phyloP scores from a whole-genome alignment of 2,888 invertebrate genomes.

The Aromia moschata region DNA sequence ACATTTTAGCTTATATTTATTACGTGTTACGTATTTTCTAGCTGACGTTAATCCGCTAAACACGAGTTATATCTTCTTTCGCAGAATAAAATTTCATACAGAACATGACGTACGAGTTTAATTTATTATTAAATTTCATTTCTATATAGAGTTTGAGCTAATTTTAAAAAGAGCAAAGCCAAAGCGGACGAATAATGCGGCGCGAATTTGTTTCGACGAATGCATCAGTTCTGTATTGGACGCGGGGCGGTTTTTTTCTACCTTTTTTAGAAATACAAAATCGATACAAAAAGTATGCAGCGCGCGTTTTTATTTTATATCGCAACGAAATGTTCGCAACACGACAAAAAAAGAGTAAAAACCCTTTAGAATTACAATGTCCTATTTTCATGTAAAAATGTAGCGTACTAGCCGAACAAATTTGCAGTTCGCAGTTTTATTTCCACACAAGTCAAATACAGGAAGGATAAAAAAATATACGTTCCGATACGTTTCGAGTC shows the following conservation, averaged over 20 bases:
- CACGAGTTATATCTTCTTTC: constrained; percentile 39
- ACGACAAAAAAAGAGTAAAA: constrained; percentile 36
- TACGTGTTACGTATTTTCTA: constrained; percentile 43
- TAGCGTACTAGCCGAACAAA: constrained; percentile 17
- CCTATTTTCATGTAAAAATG: constrained; percentile 35
- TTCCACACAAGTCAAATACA: constrained; percentile 4
- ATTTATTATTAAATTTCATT: constrained; percentile 55
- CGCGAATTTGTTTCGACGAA: constrained; percentile 48
- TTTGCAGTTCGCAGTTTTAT: constrained; percentile 13
- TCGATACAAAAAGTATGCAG: constrained; percentile 35
- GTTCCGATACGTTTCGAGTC: too few species aligned
- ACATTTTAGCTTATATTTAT: constrained; percentile 52
- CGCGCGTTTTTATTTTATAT: constrained; percentile 34
- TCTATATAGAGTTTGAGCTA: constrained; percentile 50
- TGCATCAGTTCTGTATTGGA: constrained; percentile 46
- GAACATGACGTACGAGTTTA: constrained; percentile 49
- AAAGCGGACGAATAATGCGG: constrained; percentile 34
- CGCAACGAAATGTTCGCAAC: constrained; percentile 36
- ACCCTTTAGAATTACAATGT: constrained; percentile 39
- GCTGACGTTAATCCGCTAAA: constrained; percentile 25
- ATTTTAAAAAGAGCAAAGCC: constrained; percentile 50
- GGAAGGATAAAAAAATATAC: constrained; percentile 9
- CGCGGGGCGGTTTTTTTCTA: constrained; percentile 41
- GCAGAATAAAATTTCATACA: constrained; percentile 44
- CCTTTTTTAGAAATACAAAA: constrained; percentile 37